Evolutionary conservation across 2,797 vertebrate species (phyloP), one percentile per base, ranked within the genome.

Genomic region (Eulemur coronatus): DNA sequence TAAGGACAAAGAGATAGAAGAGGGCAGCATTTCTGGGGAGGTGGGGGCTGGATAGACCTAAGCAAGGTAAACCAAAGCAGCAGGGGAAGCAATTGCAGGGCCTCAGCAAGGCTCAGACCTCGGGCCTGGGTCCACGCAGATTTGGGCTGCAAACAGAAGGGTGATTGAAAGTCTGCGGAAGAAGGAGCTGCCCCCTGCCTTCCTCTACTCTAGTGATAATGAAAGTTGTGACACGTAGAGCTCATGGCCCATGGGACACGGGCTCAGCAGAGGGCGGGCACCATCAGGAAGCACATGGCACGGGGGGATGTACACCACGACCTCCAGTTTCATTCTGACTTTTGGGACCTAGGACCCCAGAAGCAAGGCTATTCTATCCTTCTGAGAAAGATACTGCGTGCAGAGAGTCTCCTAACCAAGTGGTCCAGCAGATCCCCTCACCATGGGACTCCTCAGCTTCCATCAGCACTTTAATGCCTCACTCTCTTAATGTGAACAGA

Each of bases 131-230:
- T 82, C 22, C 7, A 48, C 8, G 38, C 15, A 30, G 55, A 65
- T 12, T 22, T 0, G 38, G 57, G 48, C 18, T 50, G 84, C 30
- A 55, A 13, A 22, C 4, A 9, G 14, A 43, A 35, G 46, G 28
- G 28, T 9, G 26, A 13, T 0, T 5, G 43, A 14, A 50, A 6
- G 50, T 28, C 26, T 24, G 0, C 2, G 15, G 20, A 35, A 55
- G n/a, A 43, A 57, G 46, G 63, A 30, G 8, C 65, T 24, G 61
- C 0, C 4, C 48, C 20, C 18, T 26, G 10, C 11, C 18, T 22
- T 12, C 22, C 14, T 7, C 38, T 0, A 10, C 14, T 7, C 38
- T 0, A 10, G 61, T 2, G 43, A 14, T 7, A 6, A n/a, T 22
- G 43, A 65, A n/a, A 15, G 70, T 9, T 9, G 46, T 28, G 18